Conservation (phyloP, 2,797 vertebrate genomes). For the Lates japonicus region DNA sequence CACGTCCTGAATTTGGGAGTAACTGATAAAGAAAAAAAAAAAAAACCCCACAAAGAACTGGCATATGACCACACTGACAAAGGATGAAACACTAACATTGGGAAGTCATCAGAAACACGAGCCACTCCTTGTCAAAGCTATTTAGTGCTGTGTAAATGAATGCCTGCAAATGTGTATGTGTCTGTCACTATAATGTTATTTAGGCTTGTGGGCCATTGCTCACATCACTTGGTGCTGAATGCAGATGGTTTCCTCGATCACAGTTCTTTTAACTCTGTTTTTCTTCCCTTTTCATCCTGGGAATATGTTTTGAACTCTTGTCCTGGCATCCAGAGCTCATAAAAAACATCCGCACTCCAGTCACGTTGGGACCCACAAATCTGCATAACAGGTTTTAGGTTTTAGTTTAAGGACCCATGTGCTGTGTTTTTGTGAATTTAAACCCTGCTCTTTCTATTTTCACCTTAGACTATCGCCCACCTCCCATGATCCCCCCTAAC, state of each 20-base stretch:
- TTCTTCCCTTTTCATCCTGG: conserved; percentile 24
- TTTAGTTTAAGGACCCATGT: not conserved
- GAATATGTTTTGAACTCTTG: conserved; percentile 33
- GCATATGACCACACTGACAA: conserved; percentile 23
- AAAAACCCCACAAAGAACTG: not conserved
- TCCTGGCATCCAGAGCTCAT: conserved; percentile 8
- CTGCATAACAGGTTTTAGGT: conserved; percentile 19
- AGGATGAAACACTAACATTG: conserved; percentile 30
- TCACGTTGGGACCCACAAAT: conserved; percentile 3
- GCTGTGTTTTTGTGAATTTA: conserved; percentile 15
- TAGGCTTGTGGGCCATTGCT: conserved; percentile 19
- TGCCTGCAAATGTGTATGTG: conserved; percentile 29
- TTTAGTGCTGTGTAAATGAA: conserved; percentile 53
- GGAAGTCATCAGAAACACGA: conserved; percentile 68
- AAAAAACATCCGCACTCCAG: conserved; percentile 9
- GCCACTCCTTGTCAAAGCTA: conserved; percentile 52
- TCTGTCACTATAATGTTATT: conserved; percentile 38
- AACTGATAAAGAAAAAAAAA: not conserved
- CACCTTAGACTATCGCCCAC: conserved; percentile 77
- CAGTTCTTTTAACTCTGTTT: conserved; percentile 19
- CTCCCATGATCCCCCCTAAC: conserved; percentile 76
- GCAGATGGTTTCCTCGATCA: conserved; percentile 27
- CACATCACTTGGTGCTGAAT: conserved; percentile 5
- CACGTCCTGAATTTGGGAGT: conserved; percentile 3
- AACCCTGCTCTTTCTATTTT: conserved; percentile 31